Percentiles rank a stretch among this genome's conserved stretches.
These are phyloP conservation scores for Apotomis turbidana DNA, from an alignment of 2,888 invertebrate species.

Conservation along the genomic window DNA sequence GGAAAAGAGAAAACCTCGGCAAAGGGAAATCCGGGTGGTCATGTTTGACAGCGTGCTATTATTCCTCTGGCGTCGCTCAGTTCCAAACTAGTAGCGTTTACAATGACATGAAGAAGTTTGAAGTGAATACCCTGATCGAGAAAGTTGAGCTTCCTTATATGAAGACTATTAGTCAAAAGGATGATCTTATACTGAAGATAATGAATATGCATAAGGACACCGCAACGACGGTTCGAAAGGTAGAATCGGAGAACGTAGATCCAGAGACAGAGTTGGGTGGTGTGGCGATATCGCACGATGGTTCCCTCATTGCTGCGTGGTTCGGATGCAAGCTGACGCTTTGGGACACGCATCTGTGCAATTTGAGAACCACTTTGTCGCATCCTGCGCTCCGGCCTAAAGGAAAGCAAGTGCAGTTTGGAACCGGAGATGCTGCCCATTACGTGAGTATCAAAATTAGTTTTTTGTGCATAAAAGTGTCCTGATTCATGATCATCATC, in stretches of 20 bases:
- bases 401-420: conserved; percentile 73
- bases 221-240: conserved; percentile 46
- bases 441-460: conserved; percentile 65
- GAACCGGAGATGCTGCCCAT: conserved; percentile 75
- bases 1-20: conserved; percentile 62
- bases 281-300: conserved; percentile 76
- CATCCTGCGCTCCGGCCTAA: conserved; percentile 75
- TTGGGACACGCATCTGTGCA: conserved; percentile 76
- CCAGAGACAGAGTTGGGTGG: conserved; percentile 71
- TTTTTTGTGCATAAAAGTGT: no score
- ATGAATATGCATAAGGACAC: conserved; percentile 69
- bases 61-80: conserved; percentile 70
- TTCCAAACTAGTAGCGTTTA: conserved; percentile 64
- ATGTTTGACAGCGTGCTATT: conserved; percentile 76
- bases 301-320: conserved; percentile 80
- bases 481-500: no score
- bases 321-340: conserved; percentile 76
- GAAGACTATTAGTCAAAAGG: conserved; percentile 47
- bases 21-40: conserved; percentile 59
- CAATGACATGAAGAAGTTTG: conserved; percentile 65
- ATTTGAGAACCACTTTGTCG: conserved; percentile 68
- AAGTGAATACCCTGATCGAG: conserved; percentile 35
- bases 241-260: conserved; percentile 51
- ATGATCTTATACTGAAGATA: conserved; percentile 65
- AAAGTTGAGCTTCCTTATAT: conserved; percentile 56